Conservation (phyloP, 1,140 invertebrate genomes). For the Phthorimaea operculella region DNA sequence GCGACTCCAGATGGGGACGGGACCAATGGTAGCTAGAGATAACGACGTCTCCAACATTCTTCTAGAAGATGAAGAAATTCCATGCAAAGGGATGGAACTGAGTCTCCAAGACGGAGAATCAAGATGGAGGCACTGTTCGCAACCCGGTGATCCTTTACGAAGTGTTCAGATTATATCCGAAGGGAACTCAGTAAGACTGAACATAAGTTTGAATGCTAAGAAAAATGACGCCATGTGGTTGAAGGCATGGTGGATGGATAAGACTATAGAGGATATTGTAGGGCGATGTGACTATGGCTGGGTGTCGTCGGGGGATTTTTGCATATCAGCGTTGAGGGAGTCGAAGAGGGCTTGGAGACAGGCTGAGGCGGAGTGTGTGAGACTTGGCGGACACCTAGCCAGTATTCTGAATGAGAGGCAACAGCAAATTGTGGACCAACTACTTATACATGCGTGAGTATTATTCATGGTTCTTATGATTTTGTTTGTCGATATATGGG, state of each 20-base stretch:
- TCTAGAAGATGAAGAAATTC: conserved; percentile 38
- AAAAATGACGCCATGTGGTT: conserved; percentile 56
- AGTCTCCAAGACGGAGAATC: conserved; percentile 67
- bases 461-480: neutral
- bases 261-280: conserved; percentile 66
- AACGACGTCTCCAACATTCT: conserved; percentile 43
- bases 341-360: conserved; percentile 70
- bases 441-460: conserved; percentile 72
- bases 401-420: conserved; percentile 71
- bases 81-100: conserved; percentile 67
- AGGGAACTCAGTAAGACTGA: conserved; percentile 65
- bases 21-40: conserved; percentile 27
- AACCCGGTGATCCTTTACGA: conserved; percentile 64
- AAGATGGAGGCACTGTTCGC: conserved; percentile 69
- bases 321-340: conserved; percentile 71
- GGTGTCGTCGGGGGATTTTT: conserved; percentile 70
- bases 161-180: conserved; percentile 70
- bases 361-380: conserved; percentile 73
- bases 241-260: conserved; percentile 67
- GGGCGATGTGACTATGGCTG: conserved; percentile 74
- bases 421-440: conserved; percentile 70
- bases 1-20: conserved; percentile 67
- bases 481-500: too few species aligned
- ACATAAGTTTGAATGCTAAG: conserved; percentile 48
- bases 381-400: conserved; percentile 73